Evolutionary conservation across 2,888 invertebrate species (phyloP).

Genomic region (Norana najaformis): DNA sequence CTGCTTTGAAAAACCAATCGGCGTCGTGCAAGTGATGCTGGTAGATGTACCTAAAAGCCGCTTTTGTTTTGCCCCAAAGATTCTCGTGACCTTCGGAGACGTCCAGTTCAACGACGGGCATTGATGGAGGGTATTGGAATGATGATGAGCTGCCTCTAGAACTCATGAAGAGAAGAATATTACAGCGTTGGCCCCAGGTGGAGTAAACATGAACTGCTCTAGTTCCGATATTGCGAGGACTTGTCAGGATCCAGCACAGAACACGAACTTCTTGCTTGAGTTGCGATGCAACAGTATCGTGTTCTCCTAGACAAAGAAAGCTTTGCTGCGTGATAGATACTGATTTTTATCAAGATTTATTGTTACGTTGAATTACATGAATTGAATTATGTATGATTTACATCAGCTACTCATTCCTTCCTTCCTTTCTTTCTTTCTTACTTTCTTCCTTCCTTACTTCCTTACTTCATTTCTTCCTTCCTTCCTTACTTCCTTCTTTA

Average conservation of each 20-base stretch:
- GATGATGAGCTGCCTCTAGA: neutral
- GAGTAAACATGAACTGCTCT: slow-evolving; percentile 83
- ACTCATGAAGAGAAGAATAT: slow-evolving; percentile 54
- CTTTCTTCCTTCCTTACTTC: too few relatives aligned
- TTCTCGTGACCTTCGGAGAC: neutral
- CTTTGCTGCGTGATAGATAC: too few relatives aligned
- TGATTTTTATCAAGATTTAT: too few relatives aligned
- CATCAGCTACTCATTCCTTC: too few relatives aligned
- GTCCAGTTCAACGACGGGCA: neutral
- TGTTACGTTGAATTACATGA: too few relatives aligned
- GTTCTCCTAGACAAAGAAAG: neutral
- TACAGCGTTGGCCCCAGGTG: slow-evolving; percentile 82
- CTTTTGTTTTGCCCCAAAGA: neutral
- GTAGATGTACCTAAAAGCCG: slow-evolving; percentile 17
- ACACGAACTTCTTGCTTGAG: neutral
- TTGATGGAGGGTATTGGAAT: too few relatives aligned
- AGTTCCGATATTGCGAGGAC: slow-evolving; percentile 81
- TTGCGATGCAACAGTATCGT: neutral
- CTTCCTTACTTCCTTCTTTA: too few relatives aligned
- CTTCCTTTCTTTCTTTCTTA: too few relatives aligned
- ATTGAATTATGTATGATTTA: too few relatives aligned
- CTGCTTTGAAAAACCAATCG: slow-evolving; percentile 68
- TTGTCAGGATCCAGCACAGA: slow-evolving; percentile 95
- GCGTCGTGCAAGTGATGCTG: neutral
- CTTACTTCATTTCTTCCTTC: too few relatives aligned